phyloP scores from a whole-genome alignment of 2,113 vertebrate species.

The Noturus placidus region DNA sequence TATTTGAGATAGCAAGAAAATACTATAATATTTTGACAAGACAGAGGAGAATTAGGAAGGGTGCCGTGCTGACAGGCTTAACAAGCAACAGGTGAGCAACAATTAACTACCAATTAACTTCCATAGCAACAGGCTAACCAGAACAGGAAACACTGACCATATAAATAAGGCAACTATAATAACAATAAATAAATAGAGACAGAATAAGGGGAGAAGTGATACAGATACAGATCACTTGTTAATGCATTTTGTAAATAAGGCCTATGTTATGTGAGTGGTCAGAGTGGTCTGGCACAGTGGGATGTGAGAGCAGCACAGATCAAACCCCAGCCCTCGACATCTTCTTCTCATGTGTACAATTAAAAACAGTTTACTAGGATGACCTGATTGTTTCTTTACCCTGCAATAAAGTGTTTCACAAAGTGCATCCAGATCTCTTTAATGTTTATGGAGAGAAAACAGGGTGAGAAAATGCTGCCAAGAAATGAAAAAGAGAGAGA shows the following conservation, averaged over 20 bases:
- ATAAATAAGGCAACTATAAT: background rate
- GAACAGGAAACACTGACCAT: background rate
- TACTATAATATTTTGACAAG: background rate
- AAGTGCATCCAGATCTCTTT: conserved; percentile 11
- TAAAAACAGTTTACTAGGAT: conserved; percentile 14
- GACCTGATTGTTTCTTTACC: conserved; percentile 8
- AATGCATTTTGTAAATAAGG: background rate
- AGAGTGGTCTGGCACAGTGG: background rate
- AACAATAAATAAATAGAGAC: background rate
- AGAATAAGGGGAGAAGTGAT: background rate
- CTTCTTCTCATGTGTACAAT: background rate
- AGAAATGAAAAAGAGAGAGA: background rate
- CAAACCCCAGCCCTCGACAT: background rate
- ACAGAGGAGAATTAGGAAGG: background rate
- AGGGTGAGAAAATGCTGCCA: background rate
- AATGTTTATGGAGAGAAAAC: conserved; percentile 22
- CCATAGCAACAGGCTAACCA: background rate
- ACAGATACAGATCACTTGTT: background rate
- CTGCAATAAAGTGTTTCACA: conserved; percentile 6
- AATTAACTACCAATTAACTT: background rate
- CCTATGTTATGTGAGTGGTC: background rate
- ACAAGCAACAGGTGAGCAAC: background rate
- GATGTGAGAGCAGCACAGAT: background rate
- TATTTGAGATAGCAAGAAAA: background rate
- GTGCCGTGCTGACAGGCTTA: background rate